Evolutionary conservation across 2,113 vertebrate genomes (phyloP).

Genomic region (Pedionomus torquatus): DNA sequence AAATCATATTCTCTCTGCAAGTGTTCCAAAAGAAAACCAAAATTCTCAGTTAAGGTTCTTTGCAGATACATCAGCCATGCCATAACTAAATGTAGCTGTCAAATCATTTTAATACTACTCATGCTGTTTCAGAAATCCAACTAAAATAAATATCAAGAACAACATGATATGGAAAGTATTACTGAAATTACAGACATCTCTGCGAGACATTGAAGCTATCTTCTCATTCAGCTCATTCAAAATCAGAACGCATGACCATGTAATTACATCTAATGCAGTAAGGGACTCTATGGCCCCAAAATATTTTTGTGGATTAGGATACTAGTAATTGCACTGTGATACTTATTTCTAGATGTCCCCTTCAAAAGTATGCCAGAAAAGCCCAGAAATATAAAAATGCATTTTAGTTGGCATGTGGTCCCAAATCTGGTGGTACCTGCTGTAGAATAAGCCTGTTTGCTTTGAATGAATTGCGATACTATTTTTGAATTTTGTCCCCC

Average conservation of each 20-base stretch:
- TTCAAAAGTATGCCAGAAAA: background rate
- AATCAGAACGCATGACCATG: constrained; percentile 8
- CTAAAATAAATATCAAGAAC: background rate
- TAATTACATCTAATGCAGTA: background rate
- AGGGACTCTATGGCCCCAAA: background rate
- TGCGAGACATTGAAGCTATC: background rate
- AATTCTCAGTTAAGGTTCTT: constrained; percentile 1
- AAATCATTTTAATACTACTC: background rate
- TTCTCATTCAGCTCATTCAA: background rate
- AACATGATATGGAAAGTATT: background rate
- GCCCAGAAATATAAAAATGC: background rate
- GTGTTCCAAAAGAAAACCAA: background rate
- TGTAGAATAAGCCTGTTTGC: background rate
- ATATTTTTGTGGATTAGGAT: background rate
- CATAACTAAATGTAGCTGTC: constrained; percentile 12
- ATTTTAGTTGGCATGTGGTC: background rate
- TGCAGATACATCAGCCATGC: background rate
- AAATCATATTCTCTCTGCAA: background rate
- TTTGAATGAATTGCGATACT: background rate
- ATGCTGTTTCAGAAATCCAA: background rate
- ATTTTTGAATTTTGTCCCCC: background rate
- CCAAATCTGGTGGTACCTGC: background rate
- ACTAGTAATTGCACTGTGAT: background rate
- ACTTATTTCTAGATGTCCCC: background rate
- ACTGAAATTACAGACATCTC: background rate